These are phyloP conservation scores for Tachyglossus aculeatus DNA, from an alignment of 2,797 vertebrate species.

Conservation along the genomic window DNA sequence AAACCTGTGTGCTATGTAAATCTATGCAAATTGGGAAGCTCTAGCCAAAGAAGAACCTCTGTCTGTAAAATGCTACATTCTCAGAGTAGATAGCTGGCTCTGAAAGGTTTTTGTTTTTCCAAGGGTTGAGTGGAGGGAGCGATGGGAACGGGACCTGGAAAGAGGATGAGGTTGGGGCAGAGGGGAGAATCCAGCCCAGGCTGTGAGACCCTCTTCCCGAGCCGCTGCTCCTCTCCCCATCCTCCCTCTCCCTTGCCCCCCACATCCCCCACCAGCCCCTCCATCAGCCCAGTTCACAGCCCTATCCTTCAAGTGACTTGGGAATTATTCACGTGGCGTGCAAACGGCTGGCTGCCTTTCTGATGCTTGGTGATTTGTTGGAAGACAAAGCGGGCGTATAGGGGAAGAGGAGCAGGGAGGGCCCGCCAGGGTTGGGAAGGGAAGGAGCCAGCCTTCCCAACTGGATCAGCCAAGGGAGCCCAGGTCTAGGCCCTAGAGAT, in stretches of 20 bases:
- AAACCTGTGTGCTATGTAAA: slow-evolving; percentile 47
- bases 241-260: neutral
- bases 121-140: neutral
- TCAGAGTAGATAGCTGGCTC: slow-evolving; percentile 19
- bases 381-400: neutral
- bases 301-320: neutral
- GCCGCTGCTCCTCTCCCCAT: too few species aligned
- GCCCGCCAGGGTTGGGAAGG: neutral
- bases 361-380: neutral
- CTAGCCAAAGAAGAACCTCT: slow-evolving; percentile 6
- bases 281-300: neutral
- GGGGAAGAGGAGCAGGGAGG: neutral
- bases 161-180: neutral
- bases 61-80: slow-evolving; percentile 22
- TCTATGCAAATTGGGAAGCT: slow-evolving; percentile 18
- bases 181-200: neutral
- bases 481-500: neutral
- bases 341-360: neutral
- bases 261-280: too few species aligned
- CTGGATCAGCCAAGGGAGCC: neutral
- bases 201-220: neutral
- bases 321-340: neutral
- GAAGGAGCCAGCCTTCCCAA: neutral
- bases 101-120: neutral
- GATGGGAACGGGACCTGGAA: neutral